Evolutionary conservation across 92 coral and sea anemone species (phyloP), one percentile per base, ranked within the genome.

Genomic region (Zoanthus solanderi): DNA sequence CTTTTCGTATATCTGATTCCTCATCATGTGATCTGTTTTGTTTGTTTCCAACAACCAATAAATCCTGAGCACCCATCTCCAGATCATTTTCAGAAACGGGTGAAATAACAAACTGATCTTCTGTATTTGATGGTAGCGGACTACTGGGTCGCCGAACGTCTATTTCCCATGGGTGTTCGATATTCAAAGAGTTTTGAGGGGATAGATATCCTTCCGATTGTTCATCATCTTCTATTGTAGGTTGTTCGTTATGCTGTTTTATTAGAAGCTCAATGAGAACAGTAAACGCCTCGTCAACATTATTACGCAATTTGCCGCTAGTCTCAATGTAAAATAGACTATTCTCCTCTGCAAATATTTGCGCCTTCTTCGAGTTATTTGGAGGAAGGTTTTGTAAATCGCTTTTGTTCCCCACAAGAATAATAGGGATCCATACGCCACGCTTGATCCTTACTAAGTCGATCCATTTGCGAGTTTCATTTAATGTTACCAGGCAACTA

Each of bases 321-420:
- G 93, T 93, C 69, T 95, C 98, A 17, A 95, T 76, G 90, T 95
- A 95, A 65, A 95, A 91, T 47, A 89, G 76, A 14, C 56, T 78
- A 16, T 65, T 81, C 12, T 45, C 75, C 76, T 44, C 17, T 6
- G 85, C 85, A 66, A 65, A 67, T 47, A 44, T 31, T 50, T 46
- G 32, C 4, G 85, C 85, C 2, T 45, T 48, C 75, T 81, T 57
- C 1, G 61, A 28, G n/a, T 44, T 71, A 66, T 28, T 56, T 60
- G 30, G 46, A 46, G 18, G 71, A 14, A 47, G 18, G 18, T 28
- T 81, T 5, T 44, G 32, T 29, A 81, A 42, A 81, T 95, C 98
- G 37, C 88, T 93, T 73, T 95, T 94, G 93, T 95, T 95, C 28
- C 98, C 96, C 45, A 95, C 98, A 8, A 95, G 92, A 2, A 95